Evolutionary conservation across 2,113 vertebrate genomes (phyloP).

Genomic region (Prochilodus magdalenae): DNA sequence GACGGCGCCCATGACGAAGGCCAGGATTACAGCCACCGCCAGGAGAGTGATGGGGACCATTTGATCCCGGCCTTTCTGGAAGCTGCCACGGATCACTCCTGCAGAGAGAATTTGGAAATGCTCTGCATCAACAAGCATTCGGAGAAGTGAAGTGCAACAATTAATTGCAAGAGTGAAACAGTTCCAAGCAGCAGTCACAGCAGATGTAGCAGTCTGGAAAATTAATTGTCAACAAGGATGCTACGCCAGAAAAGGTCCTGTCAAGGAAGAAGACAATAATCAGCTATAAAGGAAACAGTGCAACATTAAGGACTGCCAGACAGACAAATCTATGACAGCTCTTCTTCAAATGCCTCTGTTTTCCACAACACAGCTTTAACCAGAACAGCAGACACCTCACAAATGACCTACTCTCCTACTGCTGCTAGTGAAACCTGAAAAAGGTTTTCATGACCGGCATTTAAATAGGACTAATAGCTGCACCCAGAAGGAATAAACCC

Average conservation of each 20-base stretch:
- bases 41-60: conserved; percentile 94
- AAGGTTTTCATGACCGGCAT: neutral
- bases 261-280: neutral
- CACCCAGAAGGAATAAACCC: no score
- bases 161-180: neutral
- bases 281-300: neutral
- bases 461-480: neutral
- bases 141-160: neutral
- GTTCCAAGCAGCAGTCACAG: neutral
- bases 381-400: neutral
- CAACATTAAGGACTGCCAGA: neutral
- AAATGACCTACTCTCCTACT: neutral
- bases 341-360: neutral
- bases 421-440: neutral
- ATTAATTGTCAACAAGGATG: neutral
- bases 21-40: conserved; percentile 95
- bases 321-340: neutral
- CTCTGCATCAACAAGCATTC: conserved; percentile 2
- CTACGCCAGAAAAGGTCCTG: neutral
- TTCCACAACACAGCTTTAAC: neutral
- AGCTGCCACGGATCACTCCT: conserved; percentile 98
- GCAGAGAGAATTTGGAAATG: conserved; percentile 66
- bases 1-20: conserved; percentile 95
- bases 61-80: conserved; percentile 94
- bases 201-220: neutral